Evolutionary conservation across 2,113 vertebrate genomes (phyloP).

Genomic region (Oceanodroma tethys): DNA sequence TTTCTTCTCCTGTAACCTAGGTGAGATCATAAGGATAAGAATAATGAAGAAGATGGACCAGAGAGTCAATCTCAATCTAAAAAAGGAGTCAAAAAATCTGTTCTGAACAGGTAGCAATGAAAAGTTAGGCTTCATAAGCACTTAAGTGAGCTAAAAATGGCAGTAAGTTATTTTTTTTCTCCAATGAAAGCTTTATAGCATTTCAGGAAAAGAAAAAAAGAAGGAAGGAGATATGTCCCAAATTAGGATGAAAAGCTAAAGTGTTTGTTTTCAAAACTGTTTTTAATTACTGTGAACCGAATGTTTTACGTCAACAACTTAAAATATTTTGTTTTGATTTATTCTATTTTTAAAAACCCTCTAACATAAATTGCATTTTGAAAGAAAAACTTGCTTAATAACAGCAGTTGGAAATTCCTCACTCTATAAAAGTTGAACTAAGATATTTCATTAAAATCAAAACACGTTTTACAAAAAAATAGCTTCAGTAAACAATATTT

Average conservation of each 20-base stretch:
- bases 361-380: background rate
- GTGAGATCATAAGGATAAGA: background rate
- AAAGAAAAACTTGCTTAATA: background rate
- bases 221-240: background rate
- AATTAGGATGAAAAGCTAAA: constrained; percentile 15
- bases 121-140: background rate
- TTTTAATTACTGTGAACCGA: constrained; percentile 45
- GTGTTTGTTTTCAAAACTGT: constrained; percentile 24
- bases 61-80: background rate
- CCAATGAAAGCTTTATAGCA: background rate
- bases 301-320: constrained; percentile 47
- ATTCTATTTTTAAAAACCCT: constrained; percentile 29
- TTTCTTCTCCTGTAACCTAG: background rate
- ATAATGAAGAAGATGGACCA: background rate
- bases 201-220: background rate
- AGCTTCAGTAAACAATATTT: background rate
- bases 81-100: background rate
- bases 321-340: constrained; percentile 40
- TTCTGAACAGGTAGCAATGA: background rate
- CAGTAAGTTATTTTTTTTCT: background rate
- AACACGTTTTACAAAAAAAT: background rate
- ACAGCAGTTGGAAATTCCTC: constrained; percentile 19
- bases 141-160: background rate
- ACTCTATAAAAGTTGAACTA: constrained; percentile 4
- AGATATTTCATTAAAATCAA: constrained; percentile 23